Evolutionary conservation across 2,113 vertebrate genomes (phyloP), one percentile per base, ranked within the genome.

Genomic region (Apeltes quadracus): DNA sequence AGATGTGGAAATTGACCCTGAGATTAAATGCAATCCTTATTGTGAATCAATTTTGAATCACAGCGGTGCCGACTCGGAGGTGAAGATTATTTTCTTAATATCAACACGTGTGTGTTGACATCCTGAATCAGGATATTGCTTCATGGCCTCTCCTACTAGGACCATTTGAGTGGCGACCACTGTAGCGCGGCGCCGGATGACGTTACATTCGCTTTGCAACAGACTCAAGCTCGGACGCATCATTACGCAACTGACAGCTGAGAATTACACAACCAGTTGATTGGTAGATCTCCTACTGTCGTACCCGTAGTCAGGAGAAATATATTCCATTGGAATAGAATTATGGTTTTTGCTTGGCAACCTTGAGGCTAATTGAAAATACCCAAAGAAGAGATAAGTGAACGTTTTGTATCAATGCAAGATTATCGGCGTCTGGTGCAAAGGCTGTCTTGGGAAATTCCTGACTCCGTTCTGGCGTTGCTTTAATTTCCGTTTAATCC

Each of bases 401-500:
- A 80, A 72, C 29, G 0, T 2, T 76, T 69, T 76, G 61, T 75
- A 61, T 36, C 48, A 36, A 81, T 82, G 50, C 23, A 27, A 84
- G 58, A 87, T 90, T 80, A 88, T 71, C 65, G 71, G 61, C 71
- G 50, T 54, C 16, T 36, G 44, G 11, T 64, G 56, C 39, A 74
- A 61, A 5, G 46, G 55, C 56, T 4, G 27, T 81, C 84, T 77
- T 69, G 89, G 87, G 87, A 90, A 90, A 88, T 89, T 81, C 59
- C 58, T 70, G 41, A 48, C 61, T 69, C 57, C 54, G 14, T 69
- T 82, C 73, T 71, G 58, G 18, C 61, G 69, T 66, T 84, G 72
- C 70, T 86, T 89, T 83, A 75, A 86, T 87, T 91, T 91, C 71
- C 15, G 9, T 86, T 83, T 83, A 85, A 85, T 91, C 87, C 82